Base-by-base conservation (phyloP, 2,113 vertebrate species). In the Promerops cafer region DNA sequence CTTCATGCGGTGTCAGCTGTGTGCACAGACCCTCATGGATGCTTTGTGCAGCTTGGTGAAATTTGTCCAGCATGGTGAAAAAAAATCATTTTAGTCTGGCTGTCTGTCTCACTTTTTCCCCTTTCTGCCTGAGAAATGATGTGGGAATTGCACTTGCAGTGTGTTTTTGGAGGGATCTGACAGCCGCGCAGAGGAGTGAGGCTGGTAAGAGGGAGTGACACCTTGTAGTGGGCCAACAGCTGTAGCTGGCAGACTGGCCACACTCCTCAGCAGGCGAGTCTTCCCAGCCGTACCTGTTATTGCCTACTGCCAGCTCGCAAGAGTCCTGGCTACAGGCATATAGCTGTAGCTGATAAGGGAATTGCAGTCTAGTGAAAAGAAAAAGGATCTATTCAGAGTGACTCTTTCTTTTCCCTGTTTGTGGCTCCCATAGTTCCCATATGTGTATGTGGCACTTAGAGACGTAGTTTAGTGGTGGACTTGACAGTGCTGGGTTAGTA, bases 11-110 rank as follows among this genome's bases (percentile, higher is more conserved):
- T 9, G n/a, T 31, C 45, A 17, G 71, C 49, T 53, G 24, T 6
- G 5, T 3, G 13, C 42, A 1, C n/a, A 4, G 50, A 35, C 16
- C 17, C 0, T 31, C 18, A 15, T 21, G 45, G 37, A 6, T 22
- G 31, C 70, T 68, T 47, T 33, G 57, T 4, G 44, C n/a, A 11
- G 42, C 47, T 70, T 35, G 45, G 33, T 1, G 3, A 39, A 35
- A 54, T 64, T 40, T 39, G 69, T 28, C 22, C 24, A 33, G 28
- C 22, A 4, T 4, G 45, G 54, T 21, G 52, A 16, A 15, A 79
- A 20, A 17, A 35, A 54, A 40, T 15, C 1, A 12, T 57, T 91
- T 45, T 54, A 10, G 5, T 30, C 28, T 17, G 11, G 8, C 37
- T 28, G 9, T 23, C 33, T 63, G 16, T 53, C 49, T 77, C 7